Percentiles rank a stretch among this genome's conserved stretches.
phyloP scores from a whole-genome alignment of 1,140 invertebrate genomes.

The Drosophila parvula region DNA sequence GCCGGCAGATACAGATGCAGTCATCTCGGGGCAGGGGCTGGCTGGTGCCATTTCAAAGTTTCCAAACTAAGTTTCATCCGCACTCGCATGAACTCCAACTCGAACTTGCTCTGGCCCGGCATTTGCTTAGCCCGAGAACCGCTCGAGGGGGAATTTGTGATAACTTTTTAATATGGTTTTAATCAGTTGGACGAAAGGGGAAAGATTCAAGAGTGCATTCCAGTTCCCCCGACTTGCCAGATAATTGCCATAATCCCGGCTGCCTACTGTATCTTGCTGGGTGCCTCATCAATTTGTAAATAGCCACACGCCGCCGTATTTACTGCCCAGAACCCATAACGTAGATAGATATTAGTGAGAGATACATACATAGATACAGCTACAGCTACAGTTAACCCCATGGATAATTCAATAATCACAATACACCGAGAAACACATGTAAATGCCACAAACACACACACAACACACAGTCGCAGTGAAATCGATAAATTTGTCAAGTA shows the following conservation, averaged over 20 bases:
- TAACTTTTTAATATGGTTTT: conserved; percentile 81
- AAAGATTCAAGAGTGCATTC: conserved; percentile 39
- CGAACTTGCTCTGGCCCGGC: conserved; percentile 25
- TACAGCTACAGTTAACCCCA: conserved; percentile 37
- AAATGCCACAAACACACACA: conserved; percentile 24
- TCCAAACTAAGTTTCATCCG: conserved; percentile 47
- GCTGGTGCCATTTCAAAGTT: conserved; percentile 52
- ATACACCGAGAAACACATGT: conserved; percentile 44
- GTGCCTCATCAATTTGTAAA: conserved; percentile 35
- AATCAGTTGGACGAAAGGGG: conserved; percentile 63
- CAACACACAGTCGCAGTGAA: neutral
- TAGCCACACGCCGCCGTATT: conserved; percentile 28
- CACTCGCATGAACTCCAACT: conserved; percentile 7
- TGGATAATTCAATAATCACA: conserved; percentile 71
- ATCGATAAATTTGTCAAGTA: conserved; percentile 45
- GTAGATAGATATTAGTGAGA: conserved; percentile 47
- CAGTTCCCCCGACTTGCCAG: conserved; percentile 1
- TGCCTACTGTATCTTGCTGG: neutral
- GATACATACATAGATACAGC: conserved; percentile 29
- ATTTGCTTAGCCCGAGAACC: conserved; percentile 51
- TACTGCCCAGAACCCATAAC: conserved; percentile 48
- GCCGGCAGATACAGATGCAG: conserved; percentile 53
- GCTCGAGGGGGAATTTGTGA: conserved; percentile 44
- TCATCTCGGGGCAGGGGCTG: neutral
- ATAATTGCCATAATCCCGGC: conserved; percentile 29